Evolutionary conservation across 2,888 invertebrate genomes (phyloP), one percentile per base, ranked within the genome.

Genomic region (Ormyrus nitidulus): DNA sequence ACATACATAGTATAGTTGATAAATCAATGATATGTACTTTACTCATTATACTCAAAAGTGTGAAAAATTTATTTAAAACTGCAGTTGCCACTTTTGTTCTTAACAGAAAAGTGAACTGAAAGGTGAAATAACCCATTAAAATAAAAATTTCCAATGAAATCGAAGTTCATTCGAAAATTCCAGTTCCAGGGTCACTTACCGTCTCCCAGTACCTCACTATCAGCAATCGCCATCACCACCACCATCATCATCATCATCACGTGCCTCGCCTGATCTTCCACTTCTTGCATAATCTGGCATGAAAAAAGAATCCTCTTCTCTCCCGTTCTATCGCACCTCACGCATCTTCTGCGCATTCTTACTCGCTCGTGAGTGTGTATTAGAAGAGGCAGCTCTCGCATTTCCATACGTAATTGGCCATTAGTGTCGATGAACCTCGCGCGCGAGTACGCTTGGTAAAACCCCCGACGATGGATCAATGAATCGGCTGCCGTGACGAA

Each of bases 271-370:
- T 9, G 6, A 78, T 73, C 56, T 61, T 78, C 19, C 34, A 62
- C 2, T 66, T 61, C 8, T 69, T 79, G 64, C 73, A 74, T 78
- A 78, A 78, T 73, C 13, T 44, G 5, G 46, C 11, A n/a, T 56
- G 34, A 70, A 64, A 64, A 51, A 77, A 54, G 48, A 34, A 34
- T 13, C 46, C 11, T 44, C 46, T 44, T 44, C 1, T 59, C 49
- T 44, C 68, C 13, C 58, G 19, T 3, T 71, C 34, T 34, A 53
- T 61, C 68, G 54, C 53, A 10, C n/a, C 54, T 10, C 53, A 19
- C 49, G 8, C 19, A n/a, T 7, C 64, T 68, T 53, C n/a, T 46
- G 34, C 56, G 34, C 34, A 34, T 34, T 34, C 34, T 34, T 34
- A 34, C 9, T 46, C 9, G 56, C 4, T 8, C 5, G 5, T 53